Conservation (phyloP, 1,140 invertebrate genomes). For the Lepidurus arcticus region DNA sequence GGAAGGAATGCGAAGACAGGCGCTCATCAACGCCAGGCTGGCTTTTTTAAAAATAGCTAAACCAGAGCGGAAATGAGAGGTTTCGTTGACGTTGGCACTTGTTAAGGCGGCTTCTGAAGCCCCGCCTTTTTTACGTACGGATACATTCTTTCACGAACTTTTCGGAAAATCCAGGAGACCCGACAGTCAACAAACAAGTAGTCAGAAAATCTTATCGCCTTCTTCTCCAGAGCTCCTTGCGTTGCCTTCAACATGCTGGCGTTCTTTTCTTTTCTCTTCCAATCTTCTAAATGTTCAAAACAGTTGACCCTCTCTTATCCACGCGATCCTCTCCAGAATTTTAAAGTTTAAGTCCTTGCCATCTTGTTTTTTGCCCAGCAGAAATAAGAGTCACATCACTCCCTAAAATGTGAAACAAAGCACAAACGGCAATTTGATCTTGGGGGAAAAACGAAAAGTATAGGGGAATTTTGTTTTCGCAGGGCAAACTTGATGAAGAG, state of each 20-base stretch:
- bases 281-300: background rate
- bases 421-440: background rate
- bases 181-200: background rate
- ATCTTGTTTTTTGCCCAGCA: background rate
- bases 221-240: background rate
- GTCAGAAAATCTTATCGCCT: background rate
- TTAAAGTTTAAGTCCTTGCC: background rate
- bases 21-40: slow-evolving; percentile 4
- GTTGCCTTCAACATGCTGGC: background rate
- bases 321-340: background rate
- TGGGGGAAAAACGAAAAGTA: background rate
- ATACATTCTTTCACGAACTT: background rate
- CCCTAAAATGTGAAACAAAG: background rate
- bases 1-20: background rate
- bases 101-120: background rate
- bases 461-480: background rate
- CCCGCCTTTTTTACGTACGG: background rate
- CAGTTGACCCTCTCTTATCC: background rate
- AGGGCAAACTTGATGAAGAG: background rate
- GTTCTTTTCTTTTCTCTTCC: background rate
- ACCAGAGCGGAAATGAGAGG: slow-evolving; percentile 10
- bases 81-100: slow-evolving; percentile 18
- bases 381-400: background rate
- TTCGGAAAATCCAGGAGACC: background rate
- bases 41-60: slow-evolving; percentile 22